These are phyloP conservation scores for Nibea albiflora DNA, from an alignment of 2,113 vertebrate genomes.

Conservation along the genomic window DNA sequence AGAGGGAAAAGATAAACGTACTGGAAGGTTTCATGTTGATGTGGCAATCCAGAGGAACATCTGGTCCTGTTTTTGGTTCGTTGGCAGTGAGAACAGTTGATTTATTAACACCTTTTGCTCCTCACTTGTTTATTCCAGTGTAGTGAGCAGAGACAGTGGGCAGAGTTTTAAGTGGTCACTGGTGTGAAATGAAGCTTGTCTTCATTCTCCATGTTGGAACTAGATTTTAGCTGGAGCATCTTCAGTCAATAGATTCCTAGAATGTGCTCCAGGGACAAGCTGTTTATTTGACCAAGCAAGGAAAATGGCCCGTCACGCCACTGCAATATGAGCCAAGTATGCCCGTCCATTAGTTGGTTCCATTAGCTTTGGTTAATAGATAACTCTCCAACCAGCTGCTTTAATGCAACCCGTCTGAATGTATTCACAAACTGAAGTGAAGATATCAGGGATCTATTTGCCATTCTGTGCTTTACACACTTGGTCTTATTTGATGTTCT, in stretches of 20 bases:
- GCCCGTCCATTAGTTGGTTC: slow-evolving; percentile 43
- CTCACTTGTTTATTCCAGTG: slow-evolving; percentile 33
- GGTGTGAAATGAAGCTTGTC: slow-evolving; percentile 46
- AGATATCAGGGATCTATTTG: not conserved
- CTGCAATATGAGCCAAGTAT: slow-evolving; percentile 19
- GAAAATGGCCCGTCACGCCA: slow-evolving; percentile 22
- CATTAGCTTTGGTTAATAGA: slow-evolving; percentile 57
- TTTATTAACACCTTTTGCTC: slow-evolving; percentile 44
- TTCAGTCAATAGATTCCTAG: slow-evolving; percentile 25
- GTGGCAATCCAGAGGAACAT: slow-evolving; percentile 1
- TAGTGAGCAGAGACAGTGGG: not conserved
- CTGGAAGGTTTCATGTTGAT: not conserved
- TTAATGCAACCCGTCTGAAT: slow-evolving; percentile 19
- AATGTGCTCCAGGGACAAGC: slow-evolving; percentile 21
- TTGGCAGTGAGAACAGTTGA: slow-evolving; percentile 24
- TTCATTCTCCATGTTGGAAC: slow-evolving; percentile 12
- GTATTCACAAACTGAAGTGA: slow-evolving; percentile 22
- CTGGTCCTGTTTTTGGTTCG: slow-evolving; percentile 5
- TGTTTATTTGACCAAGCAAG: slow-evolving; percentile 51
- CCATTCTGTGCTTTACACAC: not conserved
- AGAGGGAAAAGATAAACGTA: not conserved
- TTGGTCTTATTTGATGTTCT: slow-evolving; percentile 9
- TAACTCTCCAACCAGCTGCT: slow-evolving; percentile 27
- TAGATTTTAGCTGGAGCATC: slow-evolving; percentile 2
- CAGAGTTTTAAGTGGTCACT: slow-evolving; percentile 19